Conservation (phyloP, 2,113 vertebrate species). For the Cavia aperea region DNA sequence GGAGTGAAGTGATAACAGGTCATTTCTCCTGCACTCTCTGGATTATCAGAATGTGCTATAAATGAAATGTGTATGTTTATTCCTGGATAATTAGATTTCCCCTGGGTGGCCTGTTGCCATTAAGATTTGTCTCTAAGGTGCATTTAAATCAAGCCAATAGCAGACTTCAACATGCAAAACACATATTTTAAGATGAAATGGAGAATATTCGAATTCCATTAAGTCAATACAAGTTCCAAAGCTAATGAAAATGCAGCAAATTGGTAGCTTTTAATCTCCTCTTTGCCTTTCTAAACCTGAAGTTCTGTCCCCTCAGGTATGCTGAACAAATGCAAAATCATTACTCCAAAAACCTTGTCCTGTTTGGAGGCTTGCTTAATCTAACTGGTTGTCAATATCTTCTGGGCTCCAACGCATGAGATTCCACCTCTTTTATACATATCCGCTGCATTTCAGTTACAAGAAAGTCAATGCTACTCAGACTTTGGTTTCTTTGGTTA, state of each 20-base stretch:
- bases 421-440: not conserved
- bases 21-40: not conserved
- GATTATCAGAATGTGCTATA: not conserved
- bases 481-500: not conserved
- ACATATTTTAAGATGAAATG: slow-evolving; percentile 49
- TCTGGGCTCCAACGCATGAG: not conserved
- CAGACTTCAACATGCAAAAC: slow-evolving; percentile 21
- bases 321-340: slow-evolving; percentile 35
- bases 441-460: not conserved
- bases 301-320: not conserved
- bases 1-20: not conserved
- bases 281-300: slow-evolving; percentile 16
- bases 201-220: slow-evolving; percentile 40
- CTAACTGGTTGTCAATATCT: not conserved
- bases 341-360: not conserved
- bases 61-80: not conserved
- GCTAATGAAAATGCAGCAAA: slow-evolving; percentile 19
- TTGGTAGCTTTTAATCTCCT: slow-evolving; percentile 16
- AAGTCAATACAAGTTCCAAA: slow-evolving; percentile 40
- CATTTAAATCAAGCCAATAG: not conserved
- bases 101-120: not conserved
- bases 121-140: slow-evolving; percentile 33
- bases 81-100: slow-evolving; percentile 19
- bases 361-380: not conserved
- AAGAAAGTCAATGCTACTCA: not conserved